Conservation (phyloP, 2,113 vertebrate genomes). For the Gnathonemus longibarbis region DNA sequence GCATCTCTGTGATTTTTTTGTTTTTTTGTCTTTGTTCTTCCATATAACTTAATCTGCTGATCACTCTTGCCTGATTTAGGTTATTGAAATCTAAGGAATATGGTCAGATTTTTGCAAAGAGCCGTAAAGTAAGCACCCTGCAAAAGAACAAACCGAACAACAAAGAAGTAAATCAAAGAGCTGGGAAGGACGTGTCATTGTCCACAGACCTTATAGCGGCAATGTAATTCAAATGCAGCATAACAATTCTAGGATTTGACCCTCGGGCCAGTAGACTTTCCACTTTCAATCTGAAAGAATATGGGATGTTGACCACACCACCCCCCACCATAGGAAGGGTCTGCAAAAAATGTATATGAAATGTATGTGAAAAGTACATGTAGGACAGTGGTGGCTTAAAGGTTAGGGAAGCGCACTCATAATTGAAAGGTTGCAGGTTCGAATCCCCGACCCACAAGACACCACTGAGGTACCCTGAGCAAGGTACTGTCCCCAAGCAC, state of each 20-base stretch:
- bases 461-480: no score
- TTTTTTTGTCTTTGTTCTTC: background rate
- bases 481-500: no score
- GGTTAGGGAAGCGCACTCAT: no score
- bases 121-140: background rate
- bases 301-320: background rate
- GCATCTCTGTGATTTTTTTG: background rate
- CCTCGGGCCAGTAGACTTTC: background rate
- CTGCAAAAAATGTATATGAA: background rate
- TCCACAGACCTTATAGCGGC: background rate
- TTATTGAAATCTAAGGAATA: background rate
- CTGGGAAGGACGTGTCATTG: background rate
- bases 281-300: background rate
- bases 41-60: background rate
- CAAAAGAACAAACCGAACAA: background rate
- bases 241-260: background rate
- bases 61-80: background rate
- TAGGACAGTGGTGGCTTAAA: no score
- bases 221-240: background rate
- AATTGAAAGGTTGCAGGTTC: no score
- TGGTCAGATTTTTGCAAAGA: background rate
- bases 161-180: background rate
- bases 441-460: no score
- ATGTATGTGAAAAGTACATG: background rate
- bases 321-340: background rate